Base-by-base conservation (phyloP, 2,797 vertebrate genomes). In the Pangasius mekongensis region DNA sequence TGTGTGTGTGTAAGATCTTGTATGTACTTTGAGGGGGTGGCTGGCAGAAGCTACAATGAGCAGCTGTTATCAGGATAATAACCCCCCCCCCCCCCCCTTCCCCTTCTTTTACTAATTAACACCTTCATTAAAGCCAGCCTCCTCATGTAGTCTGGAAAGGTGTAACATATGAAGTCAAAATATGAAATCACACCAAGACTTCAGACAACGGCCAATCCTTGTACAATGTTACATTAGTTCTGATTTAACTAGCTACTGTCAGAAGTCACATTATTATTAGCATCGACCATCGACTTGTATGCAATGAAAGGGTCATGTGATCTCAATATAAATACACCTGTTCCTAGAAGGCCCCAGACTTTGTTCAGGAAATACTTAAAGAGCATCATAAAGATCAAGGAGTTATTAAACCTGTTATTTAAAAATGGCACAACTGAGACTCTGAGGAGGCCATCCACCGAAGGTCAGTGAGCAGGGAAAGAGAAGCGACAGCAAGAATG, bases 61-160 rank as follows among this genome's bases (percentile, higher is more conserved):
- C 95, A 95, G 95, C 95, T 95, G 95, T 94, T 95, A 91, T 90
- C 82, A 66, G 91, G 91, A 92, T 95, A 95, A 94, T 94, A 95
- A 83, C 85, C 80, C 89, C 84, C 86, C 88, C 91, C 91, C 11
- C 91, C 91, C 91, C n/a, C n/a, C n/a, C n/a, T n/a, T n/a, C 11
- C 90, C 91, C 90, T 91, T 89, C 91, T 89, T 92, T 91, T 94
- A 93, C 93, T 95, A 95, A 95, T 95, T 94, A 95, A 91, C 93
- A 93, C 90, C 92, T 95, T 95, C 94, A 96, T 96, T 95, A 94
- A 90, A 93, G 92, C 91, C 92, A 92, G 93, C 91, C 91, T 89
- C 93, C 92, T 92, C 91, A 90, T 90, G 87, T 89, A 90, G 91
- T 90, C 91, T 87, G 62, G 76, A 90, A 90, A 83, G 86, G 83